Conservation (phyloP, 2,113 vertebrate species). For the Aplodontia rufa region DNA sequence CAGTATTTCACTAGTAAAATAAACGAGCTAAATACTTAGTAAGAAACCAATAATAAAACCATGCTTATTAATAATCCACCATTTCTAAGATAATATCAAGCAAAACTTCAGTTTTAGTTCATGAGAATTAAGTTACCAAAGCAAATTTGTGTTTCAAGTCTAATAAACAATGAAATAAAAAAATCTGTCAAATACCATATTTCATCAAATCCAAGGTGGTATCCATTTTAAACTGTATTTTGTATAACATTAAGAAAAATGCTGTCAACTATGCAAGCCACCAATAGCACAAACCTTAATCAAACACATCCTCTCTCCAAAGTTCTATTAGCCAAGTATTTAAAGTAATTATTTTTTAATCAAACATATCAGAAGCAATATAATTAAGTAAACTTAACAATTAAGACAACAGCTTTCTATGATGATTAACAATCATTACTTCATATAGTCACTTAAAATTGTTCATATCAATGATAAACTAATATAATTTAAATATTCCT, state of each 20-base stretch:
- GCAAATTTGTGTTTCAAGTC: background rate
- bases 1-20: background rate
- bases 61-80: background rate
- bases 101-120: constrained; percentile 4
- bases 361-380: constrained; percentile 1
- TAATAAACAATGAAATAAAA: constrained; percentile 3
- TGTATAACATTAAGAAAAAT: background rate
- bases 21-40: background rate
- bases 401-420: background rate
- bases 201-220: background rate
- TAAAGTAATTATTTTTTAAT: background rate
- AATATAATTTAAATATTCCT: background rate
- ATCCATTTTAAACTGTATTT: constrained; percentile 23
- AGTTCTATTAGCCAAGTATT: background rate
- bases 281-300: background rate
- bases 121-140: background rate
- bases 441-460: background rate
- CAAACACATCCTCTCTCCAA: background rate
- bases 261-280: background rate
- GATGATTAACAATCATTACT: background rate
- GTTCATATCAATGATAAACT: constrained; percentile 15
- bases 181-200: background rate
- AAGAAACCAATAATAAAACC: background rate
- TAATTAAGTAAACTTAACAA: background rate
- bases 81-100: background rate